phyloP scores from a whole-genome alignment of 2,113 vertebrate genomes.

The Eurystomus gularis region DNA sequence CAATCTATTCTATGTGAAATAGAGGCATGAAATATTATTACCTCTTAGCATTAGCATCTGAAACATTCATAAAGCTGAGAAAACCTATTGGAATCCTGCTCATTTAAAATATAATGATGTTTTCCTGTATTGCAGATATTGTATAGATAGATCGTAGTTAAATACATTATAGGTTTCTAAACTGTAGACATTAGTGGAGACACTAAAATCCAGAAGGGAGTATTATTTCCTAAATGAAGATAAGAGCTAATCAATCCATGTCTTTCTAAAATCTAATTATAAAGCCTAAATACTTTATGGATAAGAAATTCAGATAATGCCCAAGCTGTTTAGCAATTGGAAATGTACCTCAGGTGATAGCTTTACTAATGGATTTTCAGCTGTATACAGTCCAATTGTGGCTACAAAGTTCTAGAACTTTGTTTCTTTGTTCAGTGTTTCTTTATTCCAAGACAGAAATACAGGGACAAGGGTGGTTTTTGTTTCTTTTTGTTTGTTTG shows the following conservation, averaged over 20 bases:
- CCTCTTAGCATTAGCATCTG: neutral
- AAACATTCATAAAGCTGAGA: neutral
- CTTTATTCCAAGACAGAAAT: neutral
- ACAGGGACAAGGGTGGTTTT: neutral
- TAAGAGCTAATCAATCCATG: slow-evolving; percentile 58
- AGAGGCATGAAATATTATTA: neutral
- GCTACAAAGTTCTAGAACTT: neutral
- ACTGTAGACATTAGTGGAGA: neutral
- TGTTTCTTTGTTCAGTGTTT: neutral
- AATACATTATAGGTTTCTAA: slow-evolving; percentile 34
- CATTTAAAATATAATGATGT: neutral
- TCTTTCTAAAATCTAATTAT: slow-evolving; percentile 57
- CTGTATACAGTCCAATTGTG: neutral
- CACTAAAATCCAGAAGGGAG: slow-evolving; percentile 32
- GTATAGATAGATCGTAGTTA: neutral
- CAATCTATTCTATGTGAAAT: neutral
- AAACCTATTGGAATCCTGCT: neutral
- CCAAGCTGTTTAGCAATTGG: slow-evolving; percentile 41
- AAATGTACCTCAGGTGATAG: slow-evolving; percentile 22
- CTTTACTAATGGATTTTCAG: slow-evolving; percentile 41
- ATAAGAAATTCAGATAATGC: slow-evolving; percentile 28
- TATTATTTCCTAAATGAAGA: slow-evolving; percentile 37
- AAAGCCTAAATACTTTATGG: slow-evolving; percentile 54
- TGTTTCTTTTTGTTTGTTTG: too few species aligned
- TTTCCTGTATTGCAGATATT: slow-evolving; percentile 3